A percentile compares a stretch with the other conserved stretches of the same genome.
Evolutionary conservation across 2,113 vertebrate genomes (phyloP).

Genomic region (Elachura formosa): DNA sequence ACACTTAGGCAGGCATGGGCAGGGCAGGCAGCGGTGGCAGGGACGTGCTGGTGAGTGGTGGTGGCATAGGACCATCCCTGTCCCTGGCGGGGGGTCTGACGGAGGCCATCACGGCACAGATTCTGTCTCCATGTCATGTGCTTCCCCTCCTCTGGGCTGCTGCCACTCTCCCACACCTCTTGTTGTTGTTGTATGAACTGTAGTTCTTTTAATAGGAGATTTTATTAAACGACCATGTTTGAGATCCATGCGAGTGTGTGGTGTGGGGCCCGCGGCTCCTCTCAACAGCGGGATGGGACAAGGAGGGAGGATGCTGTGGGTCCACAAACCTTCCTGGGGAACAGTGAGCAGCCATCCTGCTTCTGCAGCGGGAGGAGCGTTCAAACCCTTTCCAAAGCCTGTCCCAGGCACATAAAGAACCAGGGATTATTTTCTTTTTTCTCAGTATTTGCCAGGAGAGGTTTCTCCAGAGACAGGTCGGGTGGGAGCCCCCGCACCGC

Average conservation of each 20-base stretch:
- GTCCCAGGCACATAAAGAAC: background rate
- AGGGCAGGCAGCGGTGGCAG: background rate
- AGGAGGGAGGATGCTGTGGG: background rate
- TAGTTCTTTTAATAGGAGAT: constrained; percentile 55
- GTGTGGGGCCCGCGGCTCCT: background rate
- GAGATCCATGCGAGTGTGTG: constrained; percentile 33
- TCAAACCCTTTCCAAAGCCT: background rate
- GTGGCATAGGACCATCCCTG: rapidly evolving
- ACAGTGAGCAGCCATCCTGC: background rate
- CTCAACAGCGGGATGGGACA: rapidly evolving
- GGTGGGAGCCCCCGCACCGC: background rate
- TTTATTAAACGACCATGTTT: constrained; percentile 68
- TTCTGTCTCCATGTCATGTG: background rate
- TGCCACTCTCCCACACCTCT: background rate
- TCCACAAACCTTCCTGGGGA: background rate
- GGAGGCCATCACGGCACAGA: background rate
- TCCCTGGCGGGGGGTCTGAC: rapidly evolving
- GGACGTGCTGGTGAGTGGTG: background rate
- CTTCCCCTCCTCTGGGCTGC: background rate
- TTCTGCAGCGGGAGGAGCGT: background rate
- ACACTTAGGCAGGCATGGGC: background rate
- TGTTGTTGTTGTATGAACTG: background rate
- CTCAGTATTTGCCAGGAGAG: background rate
- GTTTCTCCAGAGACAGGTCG: background rate
- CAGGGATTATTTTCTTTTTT: background rate